Evolutionary conservation across 2,113 vertebrate species (phyloP).

Genomic region (Coptodon bakossiorum): DNA sequence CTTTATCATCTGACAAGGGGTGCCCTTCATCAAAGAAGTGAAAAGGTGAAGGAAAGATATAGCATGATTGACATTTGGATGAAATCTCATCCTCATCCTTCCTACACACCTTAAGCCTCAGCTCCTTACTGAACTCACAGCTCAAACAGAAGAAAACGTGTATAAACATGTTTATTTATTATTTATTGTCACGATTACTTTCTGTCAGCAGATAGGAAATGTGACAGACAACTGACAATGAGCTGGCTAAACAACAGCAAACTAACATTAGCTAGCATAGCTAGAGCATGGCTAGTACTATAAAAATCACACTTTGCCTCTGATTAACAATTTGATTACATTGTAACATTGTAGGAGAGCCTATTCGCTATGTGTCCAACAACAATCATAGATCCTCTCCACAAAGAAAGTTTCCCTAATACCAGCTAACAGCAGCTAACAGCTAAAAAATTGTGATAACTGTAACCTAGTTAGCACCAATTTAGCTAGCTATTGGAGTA

Average conservation of each 20-base stretch:
- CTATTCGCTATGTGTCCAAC: rapidly evolving
- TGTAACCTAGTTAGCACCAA: not conserved
- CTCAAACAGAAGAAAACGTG: not conserved
- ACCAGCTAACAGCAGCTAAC: not conserved
- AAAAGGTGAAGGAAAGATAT: not conserved
- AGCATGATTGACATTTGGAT: not conserved
- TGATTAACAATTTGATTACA: not conserved
- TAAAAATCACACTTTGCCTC: not conserved
- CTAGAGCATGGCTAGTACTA: not conserved
- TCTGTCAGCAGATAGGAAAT: not conserved
- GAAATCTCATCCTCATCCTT: not conserved
- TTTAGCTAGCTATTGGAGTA: not conserved
- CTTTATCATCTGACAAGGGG: not conserved
- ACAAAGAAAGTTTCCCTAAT: not conserved
- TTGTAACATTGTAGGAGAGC: not conserved
- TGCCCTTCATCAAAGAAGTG: not conserved
- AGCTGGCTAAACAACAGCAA: not conserved
- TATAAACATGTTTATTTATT: not conserved
- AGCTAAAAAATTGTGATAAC: not conserved
- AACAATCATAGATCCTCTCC: not conserved
- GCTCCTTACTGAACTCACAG: not conserved
- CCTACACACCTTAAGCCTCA: not conserved
- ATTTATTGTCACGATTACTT: not conserved
- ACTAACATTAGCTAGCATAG: not conserved
- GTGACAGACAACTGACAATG: not conserved